A percentile compares a stretch with the other conserved stretches of the same genome.
phyloP scores from a whole-genome alignment of 2,888 invertebrate species.

The Heliconius charithonia region DNA sequence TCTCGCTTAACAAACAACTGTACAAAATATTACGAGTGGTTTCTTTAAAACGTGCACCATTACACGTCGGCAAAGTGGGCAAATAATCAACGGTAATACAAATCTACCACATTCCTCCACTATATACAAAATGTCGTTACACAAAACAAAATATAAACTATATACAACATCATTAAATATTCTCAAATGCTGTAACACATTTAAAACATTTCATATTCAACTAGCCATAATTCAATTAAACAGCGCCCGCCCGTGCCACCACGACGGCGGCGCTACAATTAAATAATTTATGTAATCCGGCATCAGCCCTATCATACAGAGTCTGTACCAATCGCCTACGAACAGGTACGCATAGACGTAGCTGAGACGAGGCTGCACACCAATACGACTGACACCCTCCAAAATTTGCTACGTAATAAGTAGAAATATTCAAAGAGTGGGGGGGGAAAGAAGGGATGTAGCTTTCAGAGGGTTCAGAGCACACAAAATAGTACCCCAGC shows the following conservation, averaged over 20 bases:
- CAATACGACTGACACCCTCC: neutral
- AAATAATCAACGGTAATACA: slow-evolving; percentile 66
- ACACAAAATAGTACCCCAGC: slow-evolving; percentile 2
- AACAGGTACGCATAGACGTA: slow-evolving; percentile 47
- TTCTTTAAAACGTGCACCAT: slow-evolving; percentile 77
- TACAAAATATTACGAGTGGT: slow-evolving; percentile 82
- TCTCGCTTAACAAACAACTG: slow-evolving; percentile 82
- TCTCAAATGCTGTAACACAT: slow-evolving; percentile 84
- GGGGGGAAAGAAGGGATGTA: neutral
- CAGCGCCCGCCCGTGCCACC: slow-evolving; percentile 60
- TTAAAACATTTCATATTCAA: slow-evolving; percentile 83
- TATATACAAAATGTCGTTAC: slow-evolving; percentile 78
- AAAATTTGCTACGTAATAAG: neutral
- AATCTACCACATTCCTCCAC: slow-evolving; percentile 58
- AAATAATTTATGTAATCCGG: slow-evolving; percentile 64
- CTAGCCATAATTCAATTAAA: slow-evolving; percentile 78
- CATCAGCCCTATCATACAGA: slow-evolving; percentile 53
- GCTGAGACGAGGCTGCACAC: neutral
- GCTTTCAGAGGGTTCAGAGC: neutral
- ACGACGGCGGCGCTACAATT: slow-evolving; percentile 61
- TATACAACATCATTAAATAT: slow-evolving; percentile 84
- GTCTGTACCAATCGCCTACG: slow-evolving; percentile 69
- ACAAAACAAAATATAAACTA: slow-evolving; percentile 83
- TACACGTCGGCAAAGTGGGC: slow-evolving; percentile 74
- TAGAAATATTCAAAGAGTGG: neutral